Base-by-base conservation (phyloP, 35 echinoderm and acorn worm species). In the Chiridota heheva region DNA sequence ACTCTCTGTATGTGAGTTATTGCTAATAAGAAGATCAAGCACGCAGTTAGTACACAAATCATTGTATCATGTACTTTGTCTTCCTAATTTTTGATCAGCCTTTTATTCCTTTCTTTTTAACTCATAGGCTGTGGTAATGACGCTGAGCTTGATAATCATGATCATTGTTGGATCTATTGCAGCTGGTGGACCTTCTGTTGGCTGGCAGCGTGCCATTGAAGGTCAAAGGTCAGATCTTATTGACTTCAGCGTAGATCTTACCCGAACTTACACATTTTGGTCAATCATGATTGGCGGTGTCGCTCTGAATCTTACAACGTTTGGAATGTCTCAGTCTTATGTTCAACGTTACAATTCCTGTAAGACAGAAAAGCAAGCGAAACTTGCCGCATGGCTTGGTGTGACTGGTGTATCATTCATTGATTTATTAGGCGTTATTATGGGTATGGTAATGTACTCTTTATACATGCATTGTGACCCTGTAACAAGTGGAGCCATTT, bases 381-480 rank as follows among this genome's bases (percentile, higher is more conserved):
- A 71, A 27, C 20, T 43, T 18, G 67, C 67, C 2, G 39, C 67
- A 10, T 38, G 35, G 67, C 18, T 71, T 3, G 67, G 67, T 17
- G 8, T 71, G 20, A 22, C 32, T 6, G 67, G 34, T 4, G 45
- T 42, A 20, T 15, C 16, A 18, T 6, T 71, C 3, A 71, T 71
- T 30, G 26, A 71, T 42, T 35, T 71, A 28, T 17, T 80, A 5
- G 76, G 53, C 2, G 76, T 59, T 6, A n/a, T 29, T 42, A 36
- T 35, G 17, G 76, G 76, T 39, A 56, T 80, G 37, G 34, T 58
- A 18, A 63, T 80, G 36, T 80, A 61, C 29, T 51, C 76, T n/a
- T 80, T 40, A 51, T 80, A 80, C 44, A 33, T 1, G 18, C 39
- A 10, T 2, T 80, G 76, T 63, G 76, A 80, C 37, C 76, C 76